Evolutionary conservation across 2,797 vertebrate genomes (phyloP).

Genomic region (Triplophysa bombifrons): DNA sequence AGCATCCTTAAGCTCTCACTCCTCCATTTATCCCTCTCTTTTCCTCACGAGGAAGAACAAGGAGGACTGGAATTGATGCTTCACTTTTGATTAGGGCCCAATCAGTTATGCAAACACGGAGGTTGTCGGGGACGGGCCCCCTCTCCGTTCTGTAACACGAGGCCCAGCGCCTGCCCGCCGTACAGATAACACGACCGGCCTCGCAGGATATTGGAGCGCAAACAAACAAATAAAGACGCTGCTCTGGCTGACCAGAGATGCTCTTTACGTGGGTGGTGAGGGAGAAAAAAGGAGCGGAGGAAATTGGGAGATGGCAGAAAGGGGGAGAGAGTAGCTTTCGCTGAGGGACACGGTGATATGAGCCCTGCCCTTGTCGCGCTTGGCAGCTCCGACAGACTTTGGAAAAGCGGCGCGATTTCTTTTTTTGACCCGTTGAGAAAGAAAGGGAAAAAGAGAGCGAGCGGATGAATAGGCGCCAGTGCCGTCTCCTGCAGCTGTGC

Average conservation of each 20-base stretch:
- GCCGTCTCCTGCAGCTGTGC: conserved; percentile 53
- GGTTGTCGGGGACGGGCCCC: conserved; percentile 50
- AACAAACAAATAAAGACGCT: conserved; percentile 59
- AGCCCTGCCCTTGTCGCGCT: conserved; percentile 20
- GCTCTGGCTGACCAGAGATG: conserved; percentile 29
- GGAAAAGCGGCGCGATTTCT: not conserved
- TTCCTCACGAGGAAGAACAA: conserved; percentile 28
- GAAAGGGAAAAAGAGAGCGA: conserved; percentile 15
- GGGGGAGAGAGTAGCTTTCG: not conserved
- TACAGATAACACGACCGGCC: conserved; percentile 51
- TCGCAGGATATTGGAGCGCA: conserved; percentile 58
- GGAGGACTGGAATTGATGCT: conserved; percentile 63
- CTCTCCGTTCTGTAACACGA: conserved; percentile 20
- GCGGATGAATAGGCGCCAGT: conserved; percentile 22
- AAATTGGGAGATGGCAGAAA: conserved; percentile 4
- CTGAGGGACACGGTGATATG: conserved; percentile 25
- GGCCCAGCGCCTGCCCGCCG: conserved; percentile 23
- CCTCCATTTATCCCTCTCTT: conserved; percentile 48
- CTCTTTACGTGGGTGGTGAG: conserved; percentile 24
- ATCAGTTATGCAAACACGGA: conserved; percentile 66
- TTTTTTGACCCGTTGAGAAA: conserved; percentile 29
- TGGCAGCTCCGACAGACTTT: conserved; percentile 20
- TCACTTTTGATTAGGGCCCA: conserved; percentile 67
- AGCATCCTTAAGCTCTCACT: conserved; percentile 49
- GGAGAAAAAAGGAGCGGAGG: conserved; percentile 10